Conservation (phyloP, 1,140 invertebrate genomes). For the Cyphomyrmex costatus region DNA sequence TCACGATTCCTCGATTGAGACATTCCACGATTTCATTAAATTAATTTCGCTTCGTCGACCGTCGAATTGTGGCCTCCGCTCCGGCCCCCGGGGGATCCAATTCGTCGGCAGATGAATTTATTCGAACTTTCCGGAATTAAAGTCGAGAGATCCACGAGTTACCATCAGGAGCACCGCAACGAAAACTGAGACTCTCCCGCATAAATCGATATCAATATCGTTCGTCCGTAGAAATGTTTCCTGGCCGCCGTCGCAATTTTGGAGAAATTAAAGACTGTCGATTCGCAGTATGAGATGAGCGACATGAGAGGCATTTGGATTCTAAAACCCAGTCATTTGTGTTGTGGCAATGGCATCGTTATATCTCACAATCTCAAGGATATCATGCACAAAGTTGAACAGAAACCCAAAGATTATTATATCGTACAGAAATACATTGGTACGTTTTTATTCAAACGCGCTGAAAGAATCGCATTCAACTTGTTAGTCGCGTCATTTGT, state of each 20-base stretch:
- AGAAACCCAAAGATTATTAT: constrained; percentile 90
- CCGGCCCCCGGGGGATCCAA: constrained; percentile 9
- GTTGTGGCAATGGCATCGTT: constrained; percentile 94
- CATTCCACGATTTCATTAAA: constrained; percentile 58
- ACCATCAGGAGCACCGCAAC: not conserved
- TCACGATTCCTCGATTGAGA: constrained; percentile 23
- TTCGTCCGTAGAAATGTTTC: constrained; percentile 48
- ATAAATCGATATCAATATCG: constrained; percentile 65
- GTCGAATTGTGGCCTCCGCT: constrained; percentile 41
- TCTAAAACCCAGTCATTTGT: constrained; percentile 95
- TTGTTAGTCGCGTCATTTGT: constrained; percentile 78
- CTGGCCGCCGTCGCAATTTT: constrained; percentile 84
- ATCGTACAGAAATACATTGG: constrained; percentile 98
- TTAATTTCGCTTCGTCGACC: constrained; percentile 44
- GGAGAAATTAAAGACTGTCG: constrained; percentile 88
- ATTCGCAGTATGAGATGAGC: constrained; percentile 91
- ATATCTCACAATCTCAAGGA: constrained; percentile 89
- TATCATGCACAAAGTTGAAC: constrained; percentile 89
- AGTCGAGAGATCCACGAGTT: constrained; percentile 37
- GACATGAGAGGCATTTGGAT: constrained; percentile 96
- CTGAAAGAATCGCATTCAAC: not conserved
- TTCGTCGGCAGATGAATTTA: constrained; percentile 56
- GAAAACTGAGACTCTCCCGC: constrained; percentile 7
- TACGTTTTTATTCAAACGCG: constrained; percentile 81
- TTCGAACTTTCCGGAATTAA: constrained; percentile 63